Base-by-base conservation (phyloP, 2,113 vertebrate genomes). In the Podiceps cristatus region DNA sequence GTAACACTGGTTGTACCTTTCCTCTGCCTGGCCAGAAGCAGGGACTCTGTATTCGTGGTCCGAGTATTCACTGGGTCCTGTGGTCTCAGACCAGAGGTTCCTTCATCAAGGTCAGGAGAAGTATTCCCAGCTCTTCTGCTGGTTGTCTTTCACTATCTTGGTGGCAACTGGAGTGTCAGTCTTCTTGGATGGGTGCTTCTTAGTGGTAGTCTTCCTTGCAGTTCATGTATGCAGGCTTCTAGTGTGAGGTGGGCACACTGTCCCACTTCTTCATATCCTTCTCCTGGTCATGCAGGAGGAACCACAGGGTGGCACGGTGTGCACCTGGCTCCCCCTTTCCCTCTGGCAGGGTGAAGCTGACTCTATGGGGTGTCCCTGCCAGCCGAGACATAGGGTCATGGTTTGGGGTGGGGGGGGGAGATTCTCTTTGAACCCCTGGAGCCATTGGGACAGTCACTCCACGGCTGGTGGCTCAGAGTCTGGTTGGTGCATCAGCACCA, bases 311-410 rank as follows among this genome's bases (percentile, higher is more conserved):
- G 52, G 33, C 74, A 33, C 45, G 45, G 10, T 17, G 22, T 55
- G 20, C 5, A 40, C 18, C 17, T 63, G 37, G 13, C 18, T 28
- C 7, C 8, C 8, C 3, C 13, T 66, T 80, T 79, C 35, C 31
- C 13, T 84, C 45, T 80, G 40, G 3, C 23, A 50, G 56, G 67
- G 45, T 12, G 44, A 56, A 68, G 31, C 14, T 4, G 13, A 45
- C 18, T 66, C 60, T 15, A 7, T n/a, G n/a, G n/a, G 49, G 10
- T 4, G 5, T 27, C 27, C 37, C 45, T 75, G 50, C 27, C 62
- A 62, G 53, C 18, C 0, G 1, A 81, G 69, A 67, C 2, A 1
- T 45, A 69, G 31, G 47, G 5, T 7, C 10, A 5, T 56, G 13
- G 18, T 17, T 29, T 6, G 7, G 6, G 27, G 9, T 5, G 5